Conservation (phyloP, 2,888 invertebrate species). For the Eulithis prunata region DNA sequence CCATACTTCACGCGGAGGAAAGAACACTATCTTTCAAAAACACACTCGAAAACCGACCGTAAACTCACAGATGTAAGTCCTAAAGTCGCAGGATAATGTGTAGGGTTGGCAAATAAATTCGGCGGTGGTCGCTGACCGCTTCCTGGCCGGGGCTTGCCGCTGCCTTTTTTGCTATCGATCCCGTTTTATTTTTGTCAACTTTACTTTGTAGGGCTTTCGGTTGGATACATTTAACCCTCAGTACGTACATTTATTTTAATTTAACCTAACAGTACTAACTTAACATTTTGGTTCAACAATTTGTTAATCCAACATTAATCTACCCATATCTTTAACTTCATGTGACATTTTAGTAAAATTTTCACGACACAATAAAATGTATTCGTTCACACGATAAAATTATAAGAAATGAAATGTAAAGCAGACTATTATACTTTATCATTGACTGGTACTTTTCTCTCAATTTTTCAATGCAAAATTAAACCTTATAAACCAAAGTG, state of each 20-base stretch:
- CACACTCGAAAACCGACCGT: slow-evolving; percentile 33
- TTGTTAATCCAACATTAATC: no score
- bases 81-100: slow-evolving; percentile 35
- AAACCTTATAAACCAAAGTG: no score
- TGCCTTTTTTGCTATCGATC: slow-evolving; percentile 49
- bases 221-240: slow-evolving; percentile 19
- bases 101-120: slow-evolving; percentile 65
- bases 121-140: slow-evolving; percentile 66
- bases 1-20: slow-evolving; percentile 55
- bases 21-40: slow-evolving; percentile 26
- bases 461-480: no score
- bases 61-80: slow-evolving; percentile 15
- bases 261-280: not conserved
- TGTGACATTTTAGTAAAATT: no score
- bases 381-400: no score
- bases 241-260: slow-evolving; percentile 5
- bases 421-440: no score
- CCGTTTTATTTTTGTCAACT: slow-evolving; percentile 51
- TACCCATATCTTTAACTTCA: no score
- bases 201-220: slow-evolving; percentile 54
- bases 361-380: no score
- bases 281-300: no score
- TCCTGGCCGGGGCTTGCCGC: slow-evolving; percentile 51
- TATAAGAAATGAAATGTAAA: no score
- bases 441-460: no score